Evolutionary conservation across 2,888 invertebrate species (phyloP), one percentile per base, ranked within the genome.

Genomic region (Eledona agricola): DNA sequence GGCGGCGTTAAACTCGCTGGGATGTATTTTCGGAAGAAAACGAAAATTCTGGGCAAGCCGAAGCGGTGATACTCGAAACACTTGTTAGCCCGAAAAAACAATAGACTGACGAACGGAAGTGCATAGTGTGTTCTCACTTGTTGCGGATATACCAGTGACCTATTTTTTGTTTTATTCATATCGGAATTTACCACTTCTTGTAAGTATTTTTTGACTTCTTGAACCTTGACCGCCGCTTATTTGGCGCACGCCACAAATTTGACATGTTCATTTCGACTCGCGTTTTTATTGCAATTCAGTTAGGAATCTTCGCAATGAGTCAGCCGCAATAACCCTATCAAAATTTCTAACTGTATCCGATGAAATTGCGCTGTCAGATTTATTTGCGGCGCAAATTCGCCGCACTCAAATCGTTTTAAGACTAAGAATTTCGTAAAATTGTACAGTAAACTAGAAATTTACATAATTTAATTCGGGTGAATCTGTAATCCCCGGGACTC

Each of bases 111-210:
- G 51, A 66, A 64, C 69, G 69, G 69, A 70, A 65, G 66, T 69
- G 67, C 62, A 63, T 60, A 67, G 70, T 63, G 65, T 55, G 51
- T 43, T 31, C 57, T 59, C 62, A 65, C 60, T 65, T 63, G 65
- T 66, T 63, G 66, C 69, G 70, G 70, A 71, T 70, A 69, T 60
- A 64, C 64, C 60, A 68, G 67, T 72, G 71, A 68, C 71, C 68
- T 62, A 69, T 70, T 63, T n/a, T 65, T 55, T 61, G 53, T 55
- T 55, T 38, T 34, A 34, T 6, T 23, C 20, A 37, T 37, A 46
- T 49, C 17, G 50, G 54, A 43, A 55, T 47, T 47, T 35, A 45
- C 22, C 11, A 10, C 32, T 52, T 47, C 34, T 26, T 47, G 55
- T 69, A 63, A 66, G 64, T 65, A 51, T 32, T 37, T 40, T 10